These are phyloP conservation scores for Chaetorhynchus papuensis DNA, from an alignment of 2,113 vertebrate species.

Conservation along the genomic window DNA sequence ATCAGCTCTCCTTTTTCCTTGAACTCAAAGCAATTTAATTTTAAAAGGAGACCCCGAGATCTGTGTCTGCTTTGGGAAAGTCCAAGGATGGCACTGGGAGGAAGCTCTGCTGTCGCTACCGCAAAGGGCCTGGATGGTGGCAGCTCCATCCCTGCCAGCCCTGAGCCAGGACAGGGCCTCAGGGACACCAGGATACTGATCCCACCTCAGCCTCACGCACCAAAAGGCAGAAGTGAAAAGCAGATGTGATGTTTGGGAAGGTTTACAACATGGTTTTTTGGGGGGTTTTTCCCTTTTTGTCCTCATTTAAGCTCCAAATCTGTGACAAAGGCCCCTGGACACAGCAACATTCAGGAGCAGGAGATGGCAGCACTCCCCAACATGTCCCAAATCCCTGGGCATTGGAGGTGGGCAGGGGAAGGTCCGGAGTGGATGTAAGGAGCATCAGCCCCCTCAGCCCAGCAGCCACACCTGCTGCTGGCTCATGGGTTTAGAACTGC, in stretches of 20 bases:
- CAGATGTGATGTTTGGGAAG: not conserved
- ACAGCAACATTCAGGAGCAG: not conserved
- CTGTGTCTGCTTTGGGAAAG: rapidly evolving
- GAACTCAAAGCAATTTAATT: not conserved
- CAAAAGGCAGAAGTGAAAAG: not conserved
- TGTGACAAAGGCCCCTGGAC: not conserved
- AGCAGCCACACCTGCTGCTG: not conserved
- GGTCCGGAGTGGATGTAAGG: rapidly evolving
- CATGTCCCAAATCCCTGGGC: not conserved
- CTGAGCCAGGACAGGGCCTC: not conserved
- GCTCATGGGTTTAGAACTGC: not conserved
- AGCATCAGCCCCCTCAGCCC: not conserved
- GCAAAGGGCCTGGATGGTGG: too few relatives aligned
- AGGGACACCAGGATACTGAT: rapidly evolving
- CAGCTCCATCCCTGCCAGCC: not conserved
- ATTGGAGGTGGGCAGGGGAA: not conserved
- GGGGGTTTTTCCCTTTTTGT: not conserved
- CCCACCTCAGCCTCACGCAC: rapidly evolving
- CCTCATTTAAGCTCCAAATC: not conserved
- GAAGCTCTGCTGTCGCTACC: rapidly evolving
- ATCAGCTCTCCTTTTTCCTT: not conserved
- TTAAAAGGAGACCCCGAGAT: rapidly evolving
- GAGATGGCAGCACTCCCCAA: not conserved
- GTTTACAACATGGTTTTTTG: not conserved
- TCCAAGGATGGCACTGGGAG: rapidly evolving